A percentile compares a stretch with the other conserved stretches of the same genome.
These are phyloP conservation scores for Aplidium turbinatum DNA, from an alignment of 23 tunicate genomes.

Conservation along the genomic window DNA sequence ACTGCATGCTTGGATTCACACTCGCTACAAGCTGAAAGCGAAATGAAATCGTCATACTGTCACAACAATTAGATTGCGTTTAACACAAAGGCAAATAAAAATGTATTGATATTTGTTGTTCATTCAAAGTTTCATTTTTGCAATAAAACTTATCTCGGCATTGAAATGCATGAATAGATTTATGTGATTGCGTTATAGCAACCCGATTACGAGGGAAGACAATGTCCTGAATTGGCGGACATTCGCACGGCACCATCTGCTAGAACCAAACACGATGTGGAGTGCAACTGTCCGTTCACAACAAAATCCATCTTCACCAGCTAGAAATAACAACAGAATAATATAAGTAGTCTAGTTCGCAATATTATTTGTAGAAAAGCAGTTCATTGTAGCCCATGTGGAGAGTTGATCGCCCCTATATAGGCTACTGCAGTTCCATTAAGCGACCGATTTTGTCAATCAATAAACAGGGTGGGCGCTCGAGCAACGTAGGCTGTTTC, in stretches of 20 bases:
- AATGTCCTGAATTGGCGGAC: conserved; percentile 39
- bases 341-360: neutral
- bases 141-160: no score
- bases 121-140: no score
- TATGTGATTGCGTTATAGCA: no score
- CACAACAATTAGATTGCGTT: no score
- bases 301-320: conserved; percentile 63
- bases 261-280: conserved; percentile 36
- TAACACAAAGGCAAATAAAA: no score
- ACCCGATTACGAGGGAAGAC: conserved; percentile 24
- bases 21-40: no score
- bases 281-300: conserved; percentile 16
- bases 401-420: no score
- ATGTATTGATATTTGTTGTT: no score
- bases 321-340: conserved; percentile 28
- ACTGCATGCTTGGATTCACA: no score
- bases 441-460: neutral
- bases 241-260: conserved; percentile 37
- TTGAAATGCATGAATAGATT: no score
- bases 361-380: neutral
- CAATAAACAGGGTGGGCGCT: neutral
- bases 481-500: no score
- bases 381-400: neutral
- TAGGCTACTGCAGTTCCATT: neutral
- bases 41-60: no score